These are phyloP conservation scores for Montipora sp. DNA, from an alignment of 64 coral and sea anemone genomes.

Conservation along the genomic window DNA sequence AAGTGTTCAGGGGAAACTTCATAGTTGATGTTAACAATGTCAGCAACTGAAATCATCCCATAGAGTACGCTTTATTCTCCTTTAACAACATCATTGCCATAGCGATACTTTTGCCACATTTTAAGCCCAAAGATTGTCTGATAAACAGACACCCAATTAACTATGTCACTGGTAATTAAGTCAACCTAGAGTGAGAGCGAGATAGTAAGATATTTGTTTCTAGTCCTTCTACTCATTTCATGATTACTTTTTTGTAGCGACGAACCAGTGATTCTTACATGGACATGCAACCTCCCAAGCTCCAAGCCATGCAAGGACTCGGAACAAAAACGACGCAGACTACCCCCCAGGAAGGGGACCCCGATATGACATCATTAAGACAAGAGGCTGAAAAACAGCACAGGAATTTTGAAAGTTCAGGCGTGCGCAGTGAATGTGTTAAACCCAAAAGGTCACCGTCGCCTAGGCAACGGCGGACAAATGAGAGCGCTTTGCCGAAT, in stretches of 20 bases:
- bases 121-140: too few species aligned
- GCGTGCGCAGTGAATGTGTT: constrained; percentile 54
- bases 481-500: constrained; percentile 17
- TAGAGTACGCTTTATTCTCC: too few species aligned
- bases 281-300: constrained; percentile 28
- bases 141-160: too few species aligned
- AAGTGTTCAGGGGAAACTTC: too few species aligned
- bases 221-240: too few species aligned
- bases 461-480: constrained; percentile 21
- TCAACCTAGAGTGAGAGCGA: too few species aligned
- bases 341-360: constrained; percentile 29
- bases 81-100: too few species aligned
- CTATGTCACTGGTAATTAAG: too few species aligned
- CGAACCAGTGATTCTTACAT: constrained; percentile 46
- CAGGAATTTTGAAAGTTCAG: constrained; percentile 29
- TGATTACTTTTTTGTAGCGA: background rate
- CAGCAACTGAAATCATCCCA: too few species aligned
- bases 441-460: constrained; percentile 61
- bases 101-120: too few species aligned
- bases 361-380: constrained; percentile 55
- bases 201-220: too few species aligned
- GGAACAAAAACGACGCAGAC: background rate
- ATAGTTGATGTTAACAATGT: too few species aligned
- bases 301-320: background rate
- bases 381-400: constrained; percentile 3